phyloP scores from a whole-genome alignment of 2,113 vertebrate species.

The Hydrochoerus hydrochaeris region DNA sequence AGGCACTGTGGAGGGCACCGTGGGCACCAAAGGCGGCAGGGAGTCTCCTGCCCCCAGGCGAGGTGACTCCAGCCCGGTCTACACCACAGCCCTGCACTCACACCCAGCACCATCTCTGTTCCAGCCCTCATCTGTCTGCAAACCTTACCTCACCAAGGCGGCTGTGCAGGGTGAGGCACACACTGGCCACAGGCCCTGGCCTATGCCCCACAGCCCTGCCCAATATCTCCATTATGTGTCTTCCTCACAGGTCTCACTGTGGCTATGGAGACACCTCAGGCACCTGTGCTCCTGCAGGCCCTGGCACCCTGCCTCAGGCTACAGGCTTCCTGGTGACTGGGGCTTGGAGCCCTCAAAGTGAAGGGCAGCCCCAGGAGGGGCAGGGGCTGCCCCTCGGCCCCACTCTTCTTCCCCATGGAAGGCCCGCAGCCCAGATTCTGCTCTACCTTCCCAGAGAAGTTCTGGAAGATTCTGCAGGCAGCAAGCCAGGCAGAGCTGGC shows the following conservation, averaged over 20 bases:
- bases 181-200: not conserved
- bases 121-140: not conserved
- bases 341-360: not conserved
- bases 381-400: accelerated
- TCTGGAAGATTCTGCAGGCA: conserved; percentile 45
- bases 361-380: not conserved
- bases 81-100: not conserved
- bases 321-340: not conserved
- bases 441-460: conserved; percentile 34
- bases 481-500: conserved; percentile 42
- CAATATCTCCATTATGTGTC: not conserved
- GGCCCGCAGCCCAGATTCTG: not conserved
- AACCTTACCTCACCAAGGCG: not conserved
- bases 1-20: not conserved
- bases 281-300: not conserved
- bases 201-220: not conserved
- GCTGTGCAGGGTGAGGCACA: not conserved
- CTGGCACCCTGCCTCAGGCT: not conserved
- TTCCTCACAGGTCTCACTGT: not conserved
- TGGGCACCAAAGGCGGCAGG: not conserved
- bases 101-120: not conserved
- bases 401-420: not conserved
- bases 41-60: not conserved
- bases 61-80: not conserved
- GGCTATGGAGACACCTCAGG: not conserved